phyloP scores from a whole-genome alignment of 2,113 vertebrate species.

The Monarcha castaneiventris region DNA sequence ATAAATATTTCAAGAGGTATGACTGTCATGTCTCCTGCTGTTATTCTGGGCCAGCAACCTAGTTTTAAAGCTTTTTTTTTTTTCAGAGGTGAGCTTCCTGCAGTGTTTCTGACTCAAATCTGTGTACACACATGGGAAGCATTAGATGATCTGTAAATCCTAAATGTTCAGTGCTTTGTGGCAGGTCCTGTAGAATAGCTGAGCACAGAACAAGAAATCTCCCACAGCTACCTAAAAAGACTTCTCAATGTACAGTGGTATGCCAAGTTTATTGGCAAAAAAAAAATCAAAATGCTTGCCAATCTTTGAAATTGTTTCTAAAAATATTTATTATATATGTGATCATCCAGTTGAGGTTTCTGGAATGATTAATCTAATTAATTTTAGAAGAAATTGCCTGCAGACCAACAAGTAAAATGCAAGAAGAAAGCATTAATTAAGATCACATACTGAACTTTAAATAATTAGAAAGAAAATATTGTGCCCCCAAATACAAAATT shows the following conservation, averaged over 20 bases:
- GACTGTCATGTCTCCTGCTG: neutral
- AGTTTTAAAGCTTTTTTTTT: neutral
- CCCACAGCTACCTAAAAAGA: neutral
- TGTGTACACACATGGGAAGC: neutral
- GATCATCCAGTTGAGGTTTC: neutral
- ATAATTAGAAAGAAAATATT: neutral
- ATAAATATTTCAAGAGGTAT: slow-evolving; percentile 32
- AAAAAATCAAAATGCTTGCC: neutral
- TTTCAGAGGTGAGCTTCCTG: neutral
- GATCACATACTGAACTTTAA: neutral
- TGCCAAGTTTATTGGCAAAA: neutral
- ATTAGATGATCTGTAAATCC: neutral
- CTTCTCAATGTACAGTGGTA: neutral
- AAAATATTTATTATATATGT: neutral
- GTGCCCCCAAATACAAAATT: neutral
- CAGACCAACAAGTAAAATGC: neutral
- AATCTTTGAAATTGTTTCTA: neutral
- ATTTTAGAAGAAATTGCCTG: neutral
- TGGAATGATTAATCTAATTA: neutral
- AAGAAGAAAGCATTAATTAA: neutral
- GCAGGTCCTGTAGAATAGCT: neutral
- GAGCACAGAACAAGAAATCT: neutral
- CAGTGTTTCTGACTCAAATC: neutral
- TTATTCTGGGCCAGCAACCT: neutral
- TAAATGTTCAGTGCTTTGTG: neutral